Percentiles rank a stretch among this genome's conserved stretches.
phyloP scores from a whole-genome alignment of 2,888 invertebrate species.

The Sepioteuthis lessoniana region DNA sequence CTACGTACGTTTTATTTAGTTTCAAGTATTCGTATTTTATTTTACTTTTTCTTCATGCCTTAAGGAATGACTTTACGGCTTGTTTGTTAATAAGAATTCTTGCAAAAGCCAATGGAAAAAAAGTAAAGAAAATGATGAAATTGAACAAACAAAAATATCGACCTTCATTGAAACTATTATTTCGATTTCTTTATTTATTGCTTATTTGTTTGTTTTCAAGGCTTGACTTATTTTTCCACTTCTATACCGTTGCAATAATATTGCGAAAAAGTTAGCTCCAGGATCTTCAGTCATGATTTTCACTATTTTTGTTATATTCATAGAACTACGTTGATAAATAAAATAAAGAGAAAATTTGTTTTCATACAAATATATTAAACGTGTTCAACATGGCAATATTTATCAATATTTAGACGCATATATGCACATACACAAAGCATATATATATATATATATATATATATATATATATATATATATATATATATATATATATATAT shows the following conservation, averaged over 20 bases:
- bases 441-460: not conserved
- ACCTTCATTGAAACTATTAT: not conserved
- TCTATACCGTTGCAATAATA: not conserved
- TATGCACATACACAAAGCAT: not conserved
- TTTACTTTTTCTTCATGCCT: not conserved
- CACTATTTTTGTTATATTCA: not conserved
- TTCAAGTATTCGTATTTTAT: not conserved
- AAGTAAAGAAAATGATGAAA: not conserved
- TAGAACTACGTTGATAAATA: not conserved
- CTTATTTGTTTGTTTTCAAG: not conserved
- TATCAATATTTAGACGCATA: not conserved
- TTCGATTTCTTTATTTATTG: too few species aligned
- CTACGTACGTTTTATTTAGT: conserved; percentile 2
- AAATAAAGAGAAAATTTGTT: not conserved
- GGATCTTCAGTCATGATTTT: not conserved
- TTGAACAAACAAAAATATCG: not conserved
- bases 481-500: not conserved
- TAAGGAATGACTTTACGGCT: conserved; percentile 5
- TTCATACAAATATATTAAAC: not conserved
- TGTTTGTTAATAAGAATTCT: conserved; percentile 7
- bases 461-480: not conserved
- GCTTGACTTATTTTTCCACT: not conserved
- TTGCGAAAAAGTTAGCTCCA: not conserved
- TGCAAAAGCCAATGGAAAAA: not conserved
- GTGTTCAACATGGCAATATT: too few species aligned